Conservation (phyloP, 2,113 vertebrate species). For the Trogon melanurus region DNA sequence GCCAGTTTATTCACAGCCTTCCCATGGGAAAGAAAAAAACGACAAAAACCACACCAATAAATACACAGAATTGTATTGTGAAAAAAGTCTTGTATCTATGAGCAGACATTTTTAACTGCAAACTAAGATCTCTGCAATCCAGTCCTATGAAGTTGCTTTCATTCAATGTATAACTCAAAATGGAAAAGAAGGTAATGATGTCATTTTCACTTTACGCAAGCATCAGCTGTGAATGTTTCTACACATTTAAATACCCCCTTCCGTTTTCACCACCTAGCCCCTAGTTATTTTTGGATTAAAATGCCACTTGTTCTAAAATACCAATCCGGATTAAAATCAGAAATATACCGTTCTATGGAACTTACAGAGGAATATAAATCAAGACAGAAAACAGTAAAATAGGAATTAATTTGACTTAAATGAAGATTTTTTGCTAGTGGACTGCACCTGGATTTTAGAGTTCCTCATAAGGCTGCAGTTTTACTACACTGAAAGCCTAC, state of each 20-base stretch:
- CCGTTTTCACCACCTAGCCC: not conserved
- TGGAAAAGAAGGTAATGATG: not conserved
- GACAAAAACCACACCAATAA: not conserved
- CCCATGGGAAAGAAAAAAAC: not conserved
- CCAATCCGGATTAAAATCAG: not conserved
- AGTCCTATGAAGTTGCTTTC: not conserved
- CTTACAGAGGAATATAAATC: not conserved
- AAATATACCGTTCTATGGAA: not conserved
- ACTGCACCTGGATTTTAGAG: not conserved
- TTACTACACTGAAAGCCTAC: not conserved
- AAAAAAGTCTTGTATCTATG: not conserved
- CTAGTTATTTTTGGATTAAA: not conserved
- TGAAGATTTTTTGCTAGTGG: not conserved
- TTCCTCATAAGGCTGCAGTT: not conserved
- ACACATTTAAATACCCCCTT: not conserved
- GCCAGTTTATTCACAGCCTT: slow-evolving; percentile 98
- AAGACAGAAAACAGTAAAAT: not conserved
- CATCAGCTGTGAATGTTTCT: not conserved
- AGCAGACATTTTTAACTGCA: not conserved
- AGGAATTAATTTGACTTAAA: not conserved
- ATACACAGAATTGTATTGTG: not conserved
- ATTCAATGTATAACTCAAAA: not conserved
- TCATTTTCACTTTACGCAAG: not conserved
- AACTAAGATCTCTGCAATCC: not conserved
- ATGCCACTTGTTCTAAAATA: not conserved